Evolutionary conservation across 2,888 invertebrate genomes (phyloP).

Genomic region (Alentia gelatinosa): DNA sequence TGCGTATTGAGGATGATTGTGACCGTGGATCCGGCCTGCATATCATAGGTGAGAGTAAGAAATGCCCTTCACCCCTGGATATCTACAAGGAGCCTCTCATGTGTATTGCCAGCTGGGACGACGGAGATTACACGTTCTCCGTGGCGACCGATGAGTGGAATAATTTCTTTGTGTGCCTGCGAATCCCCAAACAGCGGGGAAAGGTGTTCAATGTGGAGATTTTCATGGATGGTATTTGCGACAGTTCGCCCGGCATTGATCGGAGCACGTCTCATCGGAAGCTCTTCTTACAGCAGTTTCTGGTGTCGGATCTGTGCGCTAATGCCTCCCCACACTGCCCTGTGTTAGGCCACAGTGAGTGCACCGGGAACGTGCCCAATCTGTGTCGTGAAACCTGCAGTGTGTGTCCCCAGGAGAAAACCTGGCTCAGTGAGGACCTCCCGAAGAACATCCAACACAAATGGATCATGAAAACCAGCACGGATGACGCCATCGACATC

Average conservation of each 20-base stretch:
- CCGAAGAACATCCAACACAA: neutral
- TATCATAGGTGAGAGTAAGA: neutral
- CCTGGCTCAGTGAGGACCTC: neutral
- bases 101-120: constrained; percentile 3
- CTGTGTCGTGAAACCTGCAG: constrained; percentile 7
- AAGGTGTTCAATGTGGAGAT: neutral
- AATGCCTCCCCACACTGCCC: neutral
- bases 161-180: constrained; percentile 38
- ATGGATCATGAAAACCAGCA: neutral
- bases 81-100: neutral
- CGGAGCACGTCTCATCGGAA: neutral
- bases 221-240: constrained; percentile 30
- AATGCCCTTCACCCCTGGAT: constrained; percentile 22
- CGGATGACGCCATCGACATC: neutral
- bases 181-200: neutral
- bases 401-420: neutral
- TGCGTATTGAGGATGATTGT: constrained; percentile 34
- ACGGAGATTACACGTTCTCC: neutral
- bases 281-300: neutral
- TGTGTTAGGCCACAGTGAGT: neutral
- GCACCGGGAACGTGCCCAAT: neutral
- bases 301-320: neutral
- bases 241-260: neutral
- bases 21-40: constrained; percentile 18
- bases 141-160: constrained; percentile 44